Evolutionary conservation across 2,888 invertebrate genomes (phyloP), one percentile per base, ranked within the genome.

Genomic region (Leptopilina myrica): DNA sequence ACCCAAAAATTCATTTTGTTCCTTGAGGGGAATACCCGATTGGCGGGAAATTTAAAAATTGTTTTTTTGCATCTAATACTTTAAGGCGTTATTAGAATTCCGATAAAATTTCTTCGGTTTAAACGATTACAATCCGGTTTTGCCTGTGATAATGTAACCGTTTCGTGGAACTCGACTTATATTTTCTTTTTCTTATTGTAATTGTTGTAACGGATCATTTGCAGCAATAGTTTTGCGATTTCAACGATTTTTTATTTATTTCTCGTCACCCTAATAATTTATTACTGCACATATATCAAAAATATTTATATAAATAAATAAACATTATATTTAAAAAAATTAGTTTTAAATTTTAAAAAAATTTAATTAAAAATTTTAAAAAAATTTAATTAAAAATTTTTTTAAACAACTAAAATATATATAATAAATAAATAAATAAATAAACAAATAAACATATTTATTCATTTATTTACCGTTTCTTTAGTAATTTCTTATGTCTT

Each of bases 201-300:
- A 69, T 69, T 53, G 69, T 69, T 69, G 20, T 69, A 53, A 69
- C 26, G 69, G 69, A 12, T 69, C 49, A 49, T 69, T 26, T 49
- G 53, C 53, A 33, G 53, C 49, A 49, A 9, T 26, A 69, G 49
- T 26, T 26, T 49, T n/a, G 69, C 53, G 8, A 49, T 20, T 26
- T 2, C 7, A 53, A 4, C 53, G 14, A 69, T 14, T 69, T 69
- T 69, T 69, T 7, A 6, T 49, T 49, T 49, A 20, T 49, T 26
- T 53, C 26, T 11, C 0, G 5, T 33, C 33, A 33, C 12, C 12
- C 4, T 49, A 12, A 49, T 0, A 12, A 12, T 12, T 49, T 49
- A 49, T 53, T 69, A 53, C 46, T 69, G 26, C 20, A 26, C 26
- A 53, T 53, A 26, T 69, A 43, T 49, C 26, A 69, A 26, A 69